These are phyloP conservation scores for Stenoptilia bipunctidactyla DNA, from an alignment of 2,888 invertebrate species.

Conservation along the genomic window DNA sequence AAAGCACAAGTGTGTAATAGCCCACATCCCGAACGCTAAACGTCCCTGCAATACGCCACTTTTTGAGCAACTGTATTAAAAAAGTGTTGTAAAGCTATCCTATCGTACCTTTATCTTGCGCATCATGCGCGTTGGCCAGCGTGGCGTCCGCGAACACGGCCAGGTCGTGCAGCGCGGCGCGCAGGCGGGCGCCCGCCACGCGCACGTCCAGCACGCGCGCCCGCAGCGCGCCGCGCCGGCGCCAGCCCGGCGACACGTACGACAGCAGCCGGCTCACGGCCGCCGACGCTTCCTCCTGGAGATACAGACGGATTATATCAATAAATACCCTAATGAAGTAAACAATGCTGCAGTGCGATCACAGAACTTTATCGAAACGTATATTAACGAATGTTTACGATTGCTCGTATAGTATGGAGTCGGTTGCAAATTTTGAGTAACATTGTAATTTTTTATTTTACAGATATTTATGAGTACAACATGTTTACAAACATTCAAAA, in stretches of 20 bases:
- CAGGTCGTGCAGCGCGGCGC: constrained; percentile 87
- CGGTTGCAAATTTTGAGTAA: too few relatives aligned
- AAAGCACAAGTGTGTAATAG: too few relatives aligned
- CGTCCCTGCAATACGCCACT: too few relatives aligned
- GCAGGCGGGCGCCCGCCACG: constrained; percentile 81
- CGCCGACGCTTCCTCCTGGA: constrained; percentile 79
- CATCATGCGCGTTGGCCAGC: constrained; percentile 86
- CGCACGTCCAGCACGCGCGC: constrained; percentile 86
- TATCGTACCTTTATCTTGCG: constrained; percentile 82
- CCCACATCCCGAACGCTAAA: too few relatives aligned
- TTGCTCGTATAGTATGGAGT: too few relatives aligned
- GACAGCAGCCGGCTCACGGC: constrained; percentile 80
- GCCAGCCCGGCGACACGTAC: constrained; percentile 86
- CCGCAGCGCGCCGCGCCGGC: constrained; percentile 83
- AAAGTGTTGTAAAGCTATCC: too few relatives aligned
- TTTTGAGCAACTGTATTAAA: too few relatives aligned
- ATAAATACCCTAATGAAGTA: constrained; percentile 2
- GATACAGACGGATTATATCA: constrained; percentile 1
- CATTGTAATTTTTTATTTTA: too few relatives aligned
- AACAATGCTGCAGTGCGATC: neutral
- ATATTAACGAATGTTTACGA: too few relatives aligned
- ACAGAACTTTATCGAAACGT: too few relatives aligned
- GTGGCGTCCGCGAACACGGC: constrained; percentile 91
- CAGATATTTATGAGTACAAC: too few relatives aligned
- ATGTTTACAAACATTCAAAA: too few relatives aligned